A percentile compares a stretch with the other conserved stretches of the same genome.
Conservation (phyloP, 2,888 invertebrate species). For the Chrysotoxum bicinctum region DNA sequence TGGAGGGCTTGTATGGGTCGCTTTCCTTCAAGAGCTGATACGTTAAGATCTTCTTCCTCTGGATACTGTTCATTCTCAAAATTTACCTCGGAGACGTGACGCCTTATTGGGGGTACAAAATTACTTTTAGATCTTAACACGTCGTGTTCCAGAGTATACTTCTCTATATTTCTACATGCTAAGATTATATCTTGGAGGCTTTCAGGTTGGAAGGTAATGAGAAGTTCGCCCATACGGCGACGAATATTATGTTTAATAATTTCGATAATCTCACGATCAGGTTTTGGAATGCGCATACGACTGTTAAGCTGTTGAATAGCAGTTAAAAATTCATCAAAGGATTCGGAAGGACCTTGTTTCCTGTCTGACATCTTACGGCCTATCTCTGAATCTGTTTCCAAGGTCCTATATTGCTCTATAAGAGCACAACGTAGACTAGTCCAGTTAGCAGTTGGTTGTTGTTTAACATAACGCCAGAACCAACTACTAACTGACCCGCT, state of each 20-base stretch:
- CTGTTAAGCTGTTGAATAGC: background rate
- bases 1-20: background rate
- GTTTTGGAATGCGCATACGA: background rate
- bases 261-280: background rate
- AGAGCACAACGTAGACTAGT: background rate
- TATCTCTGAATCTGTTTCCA: background rate
- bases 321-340: background rate
- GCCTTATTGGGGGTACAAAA: background rate
- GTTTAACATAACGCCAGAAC: background rate
- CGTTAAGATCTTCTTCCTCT: background rate
- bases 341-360: background rate
- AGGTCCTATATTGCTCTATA: background rate
- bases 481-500: no score
- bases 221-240: background rate
- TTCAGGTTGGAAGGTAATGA: background rate
- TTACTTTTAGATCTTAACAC: background rate
- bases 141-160: background rate
- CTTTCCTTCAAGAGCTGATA: background rate
- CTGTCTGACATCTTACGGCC: background rate
- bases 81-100: background rate
- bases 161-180: background rate
- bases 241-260: background rate
- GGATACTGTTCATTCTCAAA: background rate
- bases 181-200: background rate
- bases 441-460: background rate